Base-by-base conservation (phyloP, 2,888 invertebrate genomes). In the Emmelina monodactyla region DNA sequence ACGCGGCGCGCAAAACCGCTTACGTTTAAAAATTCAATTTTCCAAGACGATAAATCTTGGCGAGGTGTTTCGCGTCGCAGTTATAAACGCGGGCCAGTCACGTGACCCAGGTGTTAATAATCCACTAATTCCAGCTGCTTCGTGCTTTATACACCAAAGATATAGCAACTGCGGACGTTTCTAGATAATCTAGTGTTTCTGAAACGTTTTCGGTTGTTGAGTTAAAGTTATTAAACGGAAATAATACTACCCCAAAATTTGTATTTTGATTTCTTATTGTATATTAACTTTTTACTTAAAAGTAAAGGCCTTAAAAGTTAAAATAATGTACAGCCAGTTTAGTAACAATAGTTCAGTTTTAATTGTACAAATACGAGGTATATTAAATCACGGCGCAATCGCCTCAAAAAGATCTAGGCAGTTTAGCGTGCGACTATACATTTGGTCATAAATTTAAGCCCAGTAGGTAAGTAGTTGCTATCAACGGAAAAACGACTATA, bases 401-500 rank as follows among this genome's bases (percentile, higher is more conserved):
- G 30, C 31, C 35, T 28, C 34, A 36, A 38, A 39, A 34, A 37
- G 46, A 55, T 55, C 55, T 53, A 38, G 43, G 42, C 52, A 52
- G 40, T 52, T 53, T 51, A 47, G 55, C 53, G 51, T 51, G 53
- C 46, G 46, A 49, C 44, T 49, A 47, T 47, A 45, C 29, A 29
- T 46, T 22, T 13, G 22, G 40, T 38, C 38, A 53, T 54, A 55
- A 57, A 55, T 57, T 33, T 42, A 40, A 46, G 32, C 38, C 39
- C 40, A 38, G n/a, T n/a, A n/a, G n/a, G n/a, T 43, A 47, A 50
- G 49, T 41, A 37, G 33, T 46, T 45, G 47, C 55, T 62, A 62
- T 62, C 62, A 57, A 48, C 58, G 40, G 38, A 50, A 51, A 51
- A 52, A 51, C 52, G 48, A 44, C 64, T 45, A 61, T 72, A 72